Percentiles rank a stretch among this genome's conserved stretches.
Evolutionary conservation across 2,888 invertebrate genomes (phyloP).

Genomic region (Drosophila ustulata): DNA sequence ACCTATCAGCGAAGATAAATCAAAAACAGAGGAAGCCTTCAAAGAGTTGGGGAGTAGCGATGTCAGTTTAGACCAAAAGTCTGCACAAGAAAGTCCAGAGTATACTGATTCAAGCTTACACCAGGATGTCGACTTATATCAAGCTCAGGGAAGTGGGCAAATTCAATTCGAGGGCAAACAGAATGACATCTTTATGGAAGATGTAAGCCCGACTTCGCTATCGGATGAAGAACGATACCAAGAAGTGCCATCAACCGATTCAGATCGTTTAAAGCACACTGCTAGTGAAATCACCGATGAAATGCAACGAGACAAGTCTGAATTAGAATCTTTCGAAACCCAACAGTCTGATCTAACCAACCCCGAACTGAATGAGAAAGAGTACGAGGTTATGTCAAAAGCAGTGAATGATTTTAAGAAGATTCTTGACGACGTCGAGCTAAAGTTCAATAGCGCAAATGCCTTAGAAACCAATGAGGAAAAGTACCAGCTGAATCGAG

Average conservation of each 20-base stretch:
- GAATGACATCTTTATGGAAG: not conserved
- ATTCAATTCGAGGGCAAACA: not conserved
- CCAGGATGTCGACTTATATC: not conserved
- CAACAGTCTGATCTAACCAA: not conserved
- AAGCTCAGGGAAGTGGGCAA: not conserved
- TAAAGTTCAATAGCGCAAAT: not conserved
- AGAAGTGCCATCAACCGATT: not conserved
- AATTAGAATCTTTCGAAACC: not conserved
- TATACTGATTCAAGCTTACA: not conserved
- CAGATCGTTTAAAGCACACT: not conserved
- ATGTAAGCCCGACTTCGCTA: not conserved
- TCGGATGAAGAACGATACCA: not conserved
- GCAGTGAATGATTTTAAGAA: not conserved
- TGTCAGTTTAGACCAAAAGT: not conserved
- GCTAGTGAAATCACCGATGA: not conserved
- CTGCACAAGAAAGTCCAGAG: not conserved
- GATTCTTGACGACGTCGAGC: not conserved
- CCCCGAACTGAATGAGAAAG: not conserved
- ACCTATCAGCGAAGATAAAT: not conserved
- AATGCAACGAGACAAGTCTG: not conserved
- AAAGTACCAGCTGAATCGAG: not conserved
- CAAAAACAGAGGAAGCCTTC: too few relatives aligned
- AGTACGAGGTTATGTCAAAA: slow-evolving; percentile 1
- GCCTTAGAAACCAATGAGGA: not conserved
- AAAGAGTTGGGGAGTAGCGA: not conserved